Evolutionary conservation across 1,140 invertebrate species (phyloP).

Genomic region (Hydropsyche tenuis): DNA sequence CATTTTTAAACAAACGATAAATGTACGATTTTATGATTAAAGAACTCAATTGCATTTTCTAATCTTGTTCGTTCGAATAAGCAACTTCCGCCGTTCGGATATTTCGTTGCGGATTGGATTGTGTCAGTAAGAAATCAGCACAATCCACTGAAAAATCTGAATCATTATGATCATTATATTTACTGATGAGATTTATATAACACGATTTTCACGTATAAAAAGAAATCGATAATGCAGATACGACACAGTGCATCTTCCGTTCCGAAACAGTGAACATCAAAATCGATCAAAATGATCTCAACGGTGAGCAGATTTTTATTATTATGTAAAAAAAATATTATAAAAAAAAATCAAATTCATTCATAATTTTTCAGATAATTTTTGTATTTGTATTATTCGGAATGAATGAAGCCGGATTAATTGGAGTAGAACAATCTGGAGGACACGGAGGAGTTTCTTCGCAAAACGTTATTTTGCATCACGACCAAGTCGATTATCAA

Average conservation of each 20-base stretch:
- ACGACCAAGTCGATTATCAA: constrained; percentile 15
- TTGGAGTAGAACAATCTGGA: constrained; percentile 49
- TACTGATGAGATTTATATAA: neutral
- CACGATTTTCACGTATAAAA: neutral
- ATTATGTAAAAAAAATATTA: neutral
- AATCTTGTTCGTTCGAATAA: neutral
- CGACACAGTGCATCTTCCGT: constrained; percentile 3
- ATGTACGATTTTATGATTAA: neutral
- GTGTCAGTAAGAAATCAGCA: constrained; percentile 2
- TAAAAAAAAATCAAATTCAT: constrained; percentile 1
- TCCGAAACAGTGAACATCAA: neutral
- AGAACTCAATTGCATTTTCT: constrained; percentile 17
- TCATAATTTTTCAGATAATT: constrained; percentile 6
- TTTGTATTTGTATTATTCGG: constrained; percentile 50
- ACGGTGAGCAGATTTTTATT: neutral
- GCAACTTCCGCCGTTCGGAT: neutral
- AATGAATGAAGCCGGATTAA: constrained; percentile 57
- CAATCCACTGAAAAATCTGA: neutral
- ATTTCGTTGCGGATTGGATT: constrained; percentile 4
- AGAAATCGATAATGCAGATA: neutral
- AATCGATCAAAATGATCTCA: neutral
- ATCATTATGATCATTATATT: constrained; percentile 5
- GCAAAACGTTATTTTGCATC: constrained; percentile 25
- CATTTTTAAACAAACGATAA: neutral
- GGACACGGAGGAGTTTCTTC: constrained; percentile 10